Evolutionary conservation across 2,888 invertebrate genomes (phyloP).

Genomic region (Orchestes rusci): DNA sequence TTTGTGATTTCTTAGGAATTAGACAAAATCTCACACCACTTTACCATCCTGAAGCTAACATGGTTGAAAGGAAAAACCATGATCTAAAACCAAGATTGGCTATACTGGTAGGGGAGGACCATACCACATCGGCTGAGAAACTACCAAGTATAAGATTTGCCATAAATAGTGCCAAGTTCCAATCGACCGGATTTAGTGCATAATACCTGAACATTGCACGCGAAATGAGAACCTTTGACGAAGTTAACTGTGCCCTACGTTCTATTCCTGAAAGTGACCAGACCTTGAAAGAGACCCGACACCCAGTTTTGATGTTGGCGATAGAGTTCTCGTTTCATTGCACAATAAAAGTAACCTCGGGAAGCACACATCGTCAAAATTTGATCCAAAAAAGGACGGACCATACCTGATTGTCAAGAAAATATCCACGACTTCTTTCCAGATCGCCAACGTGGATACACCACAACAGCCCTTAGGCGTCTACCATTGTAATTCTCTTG

Average conservation of each 20-base stretch:
- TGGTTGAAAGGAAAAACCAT: conserved; percentile 29
- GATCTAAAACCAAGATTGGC: conserved; percentile 35
- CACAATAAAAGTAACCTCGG: too few relatives aligned
- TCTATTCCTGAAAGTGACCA: conserved; percentile 1
- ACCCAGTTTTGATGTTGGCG: too few relatives aligned
- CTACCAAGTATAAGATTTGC: conserved; percentile 34
- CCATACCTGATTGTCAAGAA: neutral
- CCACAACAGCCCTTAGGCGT: too few relatives aligned
- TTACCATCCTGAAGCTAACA: conserved; percentile 28
- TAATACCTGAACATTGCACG: neutral
- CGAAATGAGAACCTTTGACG: neutral
- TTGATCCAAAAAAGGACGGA: conserved; percentile 25
- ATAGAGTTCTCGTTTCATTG: too few relatives aligned
- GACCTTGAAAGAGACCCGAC: conserved; percentile 23
- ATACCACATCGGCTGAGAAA: conserved; percentile 33
- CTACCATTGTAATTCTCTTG: too few relatives aligned
- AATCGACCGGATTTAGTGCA: conserved; percentile 7
- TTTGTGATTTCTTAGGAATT: conserved; percentile 29
- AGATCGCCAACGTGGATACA: too few relatives aligned
- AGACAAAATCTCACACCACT: conserved; percentile 30
- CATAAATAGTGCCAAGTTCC: conserved; percentile 18
- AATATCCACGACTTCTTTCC: too few relatives aligned
- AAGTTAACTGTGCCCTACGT: neutral
- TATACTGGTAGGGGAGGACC: conserved; percentile 31
- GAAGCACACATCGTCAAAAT: too few relatives aligned